Evolutionary conservation across 2,797 vertebrate genomes (phyloP).

Genomic region (Myioborus melanocephalus): DNA sequence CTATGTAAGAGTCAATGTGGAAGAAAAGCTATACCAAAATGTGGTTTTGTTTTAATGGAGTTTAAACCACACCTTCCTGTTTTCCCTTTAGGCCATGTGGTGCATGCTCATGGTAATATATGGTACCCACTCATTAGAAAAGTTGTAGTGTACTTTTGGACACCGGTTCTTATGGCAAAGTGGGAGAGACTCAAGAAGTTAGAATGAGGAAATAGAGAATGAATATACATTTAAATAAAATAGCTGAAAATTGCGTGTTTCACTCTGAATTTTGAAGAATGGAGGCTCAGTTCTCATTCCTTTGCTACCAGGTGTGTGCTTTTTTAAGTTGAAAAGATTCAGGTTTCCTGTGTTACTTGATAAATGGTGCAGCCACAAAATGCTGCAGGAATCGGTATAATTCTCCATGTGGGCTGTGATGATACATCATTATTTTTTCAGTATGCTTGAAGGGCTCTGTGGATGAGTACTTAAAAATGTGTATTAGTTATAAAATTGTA

Average conservation of each 20-base stretch:
- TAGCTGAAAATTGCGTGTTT: not conserved
- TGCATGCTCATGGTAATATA: not conserved
- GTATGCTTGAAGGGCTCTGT: not conserved
- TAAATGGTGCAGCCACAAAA: not conserved
- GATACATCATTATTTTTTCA: not conserved
- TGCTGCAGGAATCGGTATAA: not conserved
- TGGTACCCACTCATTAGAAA: not conserved
- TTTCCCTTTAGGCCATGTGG: not conserved
- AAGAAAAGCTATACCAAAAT: not conserved
- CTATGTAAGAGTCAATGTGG: not conserved
- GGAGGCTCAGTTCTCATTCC: not conserved
- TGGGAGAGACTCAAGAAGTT: not conserved
- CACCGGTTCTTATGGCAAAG: not conserved
- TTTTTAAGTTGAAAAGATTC: not conserved
- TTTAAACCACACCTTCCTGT: not conserved
- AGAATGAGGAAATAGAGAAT: not conserved
- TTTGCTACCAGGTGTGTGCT: not conserved
- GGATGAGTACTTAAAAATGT: not conserved
- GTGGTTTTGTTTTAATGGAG: not conserved
- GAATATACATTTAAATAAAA: not conserved
- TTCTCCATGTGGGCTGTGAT: not conserved
- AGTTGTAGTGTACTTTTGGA: not conserved
- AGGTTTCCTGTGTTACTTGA: not conserved
- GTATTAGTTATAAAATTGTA: not conserved
- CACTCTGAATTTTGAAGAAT: not conserved